phyloP scores from a whole-genome alignment of 1,140 invertebrate genomes.

The Calycopis cecrops region DNA sequence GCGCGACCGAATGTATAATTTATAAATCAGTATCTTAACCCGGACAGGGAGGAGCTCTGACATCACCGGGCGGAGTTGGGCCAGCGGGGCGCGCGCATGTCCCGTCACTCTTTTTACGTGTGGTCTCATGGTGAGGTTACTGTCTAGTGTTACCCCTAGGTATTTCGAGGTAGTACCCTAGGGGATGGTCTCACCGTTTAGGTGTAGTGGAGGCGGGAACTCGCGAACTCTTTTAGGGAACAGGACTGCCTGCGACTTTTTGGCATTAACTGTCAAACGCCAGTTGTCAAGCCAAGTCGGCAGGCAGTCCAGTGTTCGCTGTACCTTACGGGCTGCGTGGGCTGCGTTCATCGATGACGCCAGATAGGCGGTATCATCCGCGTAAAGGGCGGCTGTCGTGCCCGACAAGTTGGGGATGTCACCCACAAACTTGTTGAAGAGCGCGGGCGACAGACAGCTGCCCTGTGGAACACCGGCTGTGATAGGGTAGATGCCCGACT shows the following conservation, averaged over 20 bases:
- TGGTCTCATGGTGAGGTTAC: neutral
- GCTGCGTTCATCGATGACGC: slow-evolving; percentile 7
- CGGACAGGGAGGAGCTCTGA: too few species aligned
- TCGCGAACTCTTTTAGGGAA: neutral
- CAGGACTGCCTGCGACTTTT: neutral
- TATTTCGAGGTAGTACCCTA: neutral
- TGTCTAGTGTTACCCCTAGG: neutral
- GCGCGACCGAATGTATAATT: too few species aligned
- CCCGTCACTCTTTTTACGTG: too few species aligned
- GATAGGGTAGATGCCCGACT: slow-evolving; percentile 12
- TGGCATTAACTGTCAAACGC: slow-evolving; percentile 10
- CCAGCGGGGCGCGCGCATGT: too few species aligned
- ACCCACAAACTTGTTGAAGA: slow-evolving; percentile 38
- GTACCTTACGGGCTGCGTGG: slow-evolving; percentile 4
- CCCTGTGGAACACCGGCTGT: slow-evolving; percentile 44
- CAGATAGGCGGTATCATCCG: slow-evolving; percentile 27
- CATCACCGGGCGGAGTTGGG: too few species aligned
- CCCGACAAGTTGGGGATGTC: slow-evolving; percentile 38
- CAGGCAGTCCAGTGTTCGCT: slow-evolving; percentile 13
- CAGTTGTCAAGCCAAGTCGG: slow-evolving; percentile 16
- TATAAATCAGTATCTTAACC: too few species aligned
- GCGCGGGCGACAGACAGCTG: slow-evolving; percentile 33
- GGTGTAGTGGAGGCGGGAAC: neutral
- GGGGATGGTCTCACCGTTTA: neutral
- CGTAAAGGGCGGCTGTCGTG: slow-evolving; percentile 18